A percentile compares a stretch with the other conserved stretches of the same genome.
These are phyloP conservation scores for Rhodinocichla rosea DNA, from an alignment of 2,113 vertebrate genomes.

Conservation along the genomic window DNA sequence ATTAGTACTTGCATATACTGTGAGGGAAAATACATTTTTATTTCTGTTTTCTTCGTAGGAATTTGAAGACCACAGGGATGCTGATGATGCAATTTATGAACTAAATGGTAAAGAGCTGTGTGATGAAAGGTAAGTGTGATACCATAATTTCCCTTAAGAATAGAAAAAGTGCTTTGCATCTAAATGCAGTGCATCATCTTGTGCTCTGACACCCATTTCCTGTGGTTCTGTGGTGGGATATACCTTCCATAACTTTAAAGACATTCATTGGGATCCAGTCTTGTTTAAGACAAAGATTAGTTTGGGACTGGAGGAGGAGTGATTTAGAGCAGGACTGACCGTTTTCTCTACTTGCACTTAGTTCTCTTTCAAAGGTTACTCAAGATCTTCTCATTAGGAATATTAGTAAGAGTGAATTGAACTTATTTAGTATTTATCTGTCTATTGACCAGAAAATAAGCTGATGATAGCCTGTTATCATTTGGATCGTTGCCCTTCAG, in stretches of 20 bases:
- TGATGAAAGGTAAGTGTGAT: constrained; percentile 81
- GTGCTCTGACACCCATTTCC: neutral
- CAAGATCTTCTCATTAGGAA: neutral
- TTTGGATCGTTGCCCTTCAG: neutral
- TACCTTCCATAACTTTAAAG: neutral
- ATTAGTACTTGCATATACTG: neutral
- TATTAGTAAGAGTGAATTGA: neutral
- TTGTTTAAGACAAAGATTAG: neutral
- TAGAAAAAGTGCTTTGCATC: neutral
- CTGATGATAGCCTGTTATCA: neutral
- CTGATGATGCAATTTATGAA: constrained; percentile 92
- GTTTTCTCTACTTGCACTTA: neutral
- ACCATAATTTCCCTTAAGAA: neutral
- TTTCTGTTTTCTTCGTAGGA: constrained; percentile 71
- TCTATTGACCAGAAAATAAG: neutral
- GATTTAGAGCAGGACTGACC: neutral
- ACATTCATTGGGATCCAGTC: neutral
- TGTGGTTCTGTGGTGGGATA: neutral
- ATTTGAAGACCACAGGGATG: constrained; percentile 91
- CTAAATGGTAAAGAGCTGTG: constrained; percentile 90
- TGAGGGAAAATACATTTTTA: neutral
- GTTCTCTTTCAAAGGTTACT: neutral
- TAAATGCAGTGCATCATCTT: neutral
- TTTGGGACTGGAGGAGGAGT: neutral
- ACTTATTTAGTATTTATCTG: neutral